Percentiles rank a stretch among this genome's conserved stretches.
phyloP scores from a whole-genome alignment of 2,888 invertebrate genomes.

The Hoplodrina blanda region DNA sequence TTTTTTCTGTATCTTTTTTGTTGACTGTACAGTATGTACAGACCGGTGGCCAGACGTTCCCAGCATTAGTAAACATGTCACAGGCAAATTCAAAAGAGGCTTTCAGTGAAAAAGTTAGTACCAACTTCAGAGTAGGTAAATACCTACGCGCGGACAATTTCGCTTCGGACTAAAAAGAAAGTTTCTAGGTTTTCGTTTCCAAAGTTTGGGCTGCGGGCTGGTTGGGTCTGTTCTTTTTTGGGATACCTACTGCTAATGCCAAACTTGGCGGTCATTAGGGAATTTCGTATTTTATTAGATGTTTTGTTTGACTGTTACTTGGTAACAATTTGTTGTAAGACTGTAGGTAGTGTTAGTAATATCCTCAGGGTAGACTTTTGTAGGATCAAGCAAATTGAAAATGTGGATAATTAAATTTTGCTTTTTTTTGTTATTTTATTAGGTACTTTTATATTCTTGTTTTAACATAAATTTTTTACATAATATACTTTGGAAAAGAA shows the following conservation, averaged over 20 bases:
- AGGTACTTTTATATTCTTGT: no score
- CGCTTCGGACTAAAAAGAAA: constrained; percentile 44
- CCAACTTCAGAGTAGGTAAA: constrained; percentile 47
- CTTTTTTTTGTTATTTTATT: background rate
- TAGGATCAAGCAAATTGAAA: background rate
- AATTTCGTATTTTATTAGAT: constrained; percentile 26
- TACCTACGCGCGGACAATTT: constrained; percentile 50
- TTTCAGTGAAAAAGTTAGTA: constrained; percentile 57
- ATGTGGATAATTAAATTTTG: background rate
- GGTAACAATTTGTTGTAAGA: constrained; percentile 19
- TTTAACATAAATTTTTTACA: no score
- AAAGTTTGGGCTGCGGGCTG: constrained; percentile 32
- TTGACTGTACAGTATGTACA: background rate
- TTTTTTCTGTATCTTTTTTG: no score
- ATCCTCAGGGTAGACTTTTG: background rate
- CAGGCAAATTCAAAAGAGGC: constrained; percentile 55
- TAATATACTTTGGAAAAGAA: no score
- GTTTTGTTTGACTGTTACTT: constrained; percentile 11
- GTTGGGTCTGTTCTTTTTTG: constrained; percentile 19
- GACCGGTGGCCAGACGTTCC: constrained; percentile 13
- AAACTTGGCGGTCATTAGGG: constrained; percentile 38
- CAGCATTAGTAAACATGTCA: constrained; percentile 62
- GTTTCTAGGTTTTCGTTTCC: constrained; percentile 43
- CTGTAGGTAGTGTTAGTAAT: constrained; percentile 12
- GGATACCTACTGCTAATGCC: constrained; percentile 15